Base-by-base conservation (phyloP, 2,888 invertebrate species). In the Palloptera scutellata region DNA sequence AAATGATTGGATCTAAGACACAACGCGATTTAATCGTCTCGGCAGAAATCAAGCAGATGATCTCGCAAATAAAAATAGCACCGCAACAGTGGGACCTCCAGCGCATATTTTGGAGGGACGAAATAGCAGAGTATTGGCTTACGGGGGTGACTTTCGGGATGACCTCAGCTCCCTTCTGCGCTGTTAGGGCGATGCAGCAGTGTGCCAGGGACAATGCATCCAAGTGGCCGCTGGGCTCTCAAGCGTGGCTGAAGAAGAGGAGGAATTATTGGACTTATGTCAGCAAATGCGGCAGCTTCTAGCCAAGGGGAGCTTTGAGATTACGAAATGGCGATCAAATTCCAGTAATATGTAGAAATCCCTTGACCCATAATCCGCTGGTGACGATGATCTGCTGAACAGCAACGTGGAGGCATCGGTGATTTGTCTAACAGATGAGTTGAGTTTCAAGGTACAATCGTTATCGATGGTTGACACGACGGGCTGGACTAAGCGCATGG, bases 101-200 rank as follows among this genome's bases (percentile, higher is more conserved):
- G 3, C 3, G 30, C 30, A 30, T 30, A 6, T 30, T 6, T 6
- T 30, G 30, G 30, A 2, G 30, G 30, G 30, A 6, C 2, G 30
- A 30, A 6, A 30, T 30, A 4, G 30, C 3, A 2, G 30, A 30
- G 6, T 2, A 30, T 30, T 30, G 30, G 30, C 30, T 30, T 6
- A 30, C 30, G 2, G 30, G 30, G 2, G 30, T 30, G 30, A 30
- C 30, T 4, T 30, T 30, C 30, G 30, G 6, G 30, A 30, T 30
- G 30, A 6, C 30, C 6, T 30, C 30, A 30, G 30, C 30, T 30
- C 30, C 30, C 1, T 54, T 63, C 42, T 63, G 63, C n/a, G 54
- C 63, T 8, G 54, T 55, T 20, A 40, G 63, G 42, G 63, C 63
- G 20, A 63, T 63, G 63, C 63, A 63, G 42, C 63, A 54, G 30